These are phyloP conservation scores for Masnerella sp. DNA, from an alignment of 2,888 invertebrate species.

Conservation along the genomic window DNA sequence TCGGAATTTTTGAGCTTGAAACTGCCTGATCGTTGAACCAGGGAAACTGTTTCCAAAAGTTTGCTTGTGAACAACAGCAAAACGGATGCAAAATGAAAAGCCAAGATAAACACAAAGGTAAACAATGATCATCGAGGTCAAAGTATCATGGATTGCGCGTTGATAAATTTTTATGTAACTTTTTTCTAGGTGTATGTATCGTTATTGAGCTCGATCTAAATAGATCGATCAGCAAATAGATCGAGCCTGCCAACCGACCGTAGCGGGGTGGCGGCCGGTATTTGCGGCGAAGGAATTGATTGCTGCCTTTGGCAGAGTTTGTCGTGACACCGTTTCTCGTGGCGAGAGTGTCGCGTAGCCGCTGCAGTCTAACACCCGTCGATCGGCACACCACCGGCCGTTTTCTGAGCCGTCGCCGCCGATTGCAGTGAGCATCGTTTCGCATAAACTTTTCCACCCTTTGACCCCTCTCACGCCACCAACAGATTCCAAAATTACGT, in stretches of 20 bases:
- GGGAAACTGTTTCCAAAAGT: too few relatives aligned
- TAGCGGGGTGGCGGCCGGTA: slow-evolving; percentile 65
- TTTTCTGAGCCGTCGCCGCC: slow-evolving; percentile 61
- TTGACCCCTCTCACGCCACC: slow-evolving; percentile 36
- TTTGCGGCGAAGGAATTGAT: slow-evolving; percentile 68
- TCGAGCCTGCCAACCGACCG: slow-evolving; percentile 68
- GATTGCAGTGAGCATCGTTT: slow-evolving; percentile 62
- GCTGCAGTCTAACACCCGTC: slow-evolving; percentile 57
- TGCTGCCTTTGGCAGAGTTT: slow-evolving; percentile 74
- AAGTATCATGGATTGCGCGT: too few relatives aligned
- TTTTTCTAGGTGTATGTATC: slow-evolving; percentile 19
- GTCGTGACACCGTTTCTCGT: slow-evolving; percentile 75
- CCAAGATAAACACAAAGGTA: too few relatives aligned
- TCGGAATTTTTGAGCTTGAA: too few relatives aligned
- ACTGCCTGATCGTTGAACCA: too few relatives aligned
- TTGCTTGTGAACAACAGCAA: too few relatives aligned
- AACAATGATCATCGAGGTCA: too few relatives aligned
- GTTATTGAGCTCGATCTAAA: slow-evolving; percentile 71
- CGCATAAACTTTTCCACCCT: slow-evolving; percentile 25
- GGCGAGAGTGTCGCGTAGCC: slow-evolving; percentile 57
- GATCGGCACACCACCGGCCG: slow-evolving; percentile 62
- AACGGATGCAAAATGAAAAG: too few relatives aligned
- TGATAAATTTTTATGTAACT: too few relatives aligned
- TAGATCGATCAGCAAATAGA: slow-evolving; percentile 78
- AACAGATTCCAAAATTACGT: slow-evolving; percentile 3